These are phyloP conservation scores for Phragmatobia fuliginosa DNA, from an alignment of 2,888 invertebrate species.

Conservation along the genomic window DNA sequence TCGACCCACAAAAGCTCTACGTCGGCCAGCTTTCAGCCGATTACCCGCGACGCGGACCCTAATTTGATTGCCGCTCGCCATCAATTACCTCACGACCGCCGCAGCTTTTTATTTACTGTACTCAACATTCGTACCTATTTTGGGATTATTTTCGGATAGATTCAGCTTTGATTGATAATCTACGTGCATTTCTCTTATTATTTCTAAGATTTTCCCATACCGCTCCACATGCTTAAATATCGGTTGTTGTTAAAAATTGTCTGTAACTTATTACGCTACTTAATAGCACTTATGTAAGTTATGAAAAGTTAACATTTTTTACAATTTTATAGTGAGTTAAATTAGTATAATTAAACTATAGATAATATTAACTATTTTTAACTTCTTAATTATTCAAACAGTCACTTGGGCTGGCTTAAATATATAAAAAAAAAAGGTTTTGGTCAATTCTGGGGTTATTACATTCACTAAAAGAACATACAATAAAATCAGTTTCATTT, in stretches of 20 bases:
- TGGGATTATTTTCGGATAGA: constrained; percentile 57
- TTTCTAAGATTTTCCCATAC: no score
- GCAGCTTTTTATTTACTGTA: constrained; percentile 77
- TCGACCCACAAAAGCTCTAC: constrained; percentile 75
- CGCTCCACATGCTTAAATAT: background rate
- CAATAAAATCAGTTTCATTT: constrained; percentile 52
- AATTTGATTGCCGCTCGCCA: constrained; percentile 84
- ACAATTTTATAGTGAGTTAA: background rate
- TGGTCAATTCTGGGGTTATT: no score
- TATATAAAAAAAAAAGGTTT: no score
- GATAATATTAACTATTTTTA: background rate
- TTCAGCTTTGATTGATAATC: background rate
- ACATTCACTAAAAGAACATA: constrained; percentile 33
- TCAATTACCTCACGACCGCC: constrained; percentile 79
- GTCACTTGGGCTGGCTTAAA: no score
- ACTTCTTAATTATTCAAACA: no score
- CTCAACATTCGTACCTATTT: constrained; percentile 61
- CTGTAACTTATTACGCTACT: background rate
- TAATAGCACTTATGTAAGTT: background rate
- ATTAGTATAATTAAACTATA: background rate
- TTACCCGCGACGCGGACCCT: constrained; percentile 81
- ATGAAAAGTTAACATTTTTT: background rate
- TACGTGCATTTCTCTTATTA: background rate
- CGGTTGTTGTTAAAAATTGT: background rate
- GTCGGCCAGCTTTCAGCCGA: constrained; percentile 83